phyloP scores from a whole-genome alignment of 2,113 vertebrate genomes.

The Cervus canadensis region DNA sequence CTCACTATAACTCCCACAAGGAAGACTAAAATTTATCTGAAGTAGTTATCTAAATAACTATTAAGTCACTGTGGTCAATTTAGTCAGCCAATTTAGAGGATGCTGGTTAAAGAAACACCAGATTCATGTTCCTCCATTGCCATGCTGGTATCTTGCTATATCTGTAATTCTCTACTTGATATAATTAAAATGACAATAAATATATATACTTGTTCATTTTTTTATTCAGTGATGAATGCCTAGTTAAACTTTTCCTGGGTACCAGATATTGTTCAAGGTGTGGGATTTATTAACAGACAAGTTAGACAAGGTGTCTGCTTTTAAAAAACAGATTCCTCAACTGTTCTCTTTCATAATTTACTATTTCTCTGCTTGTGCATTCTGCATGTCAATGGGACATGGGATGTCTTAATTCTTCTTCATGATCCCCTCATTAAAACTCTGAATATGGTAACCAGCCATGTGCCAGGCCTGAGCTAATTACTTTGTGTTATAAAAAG shows the following conservation, averaged over 20 bases:
- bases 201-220: not conserved
- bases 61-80: not conserved
- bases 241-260: not conserved
- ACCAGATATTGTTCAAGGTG: not conserved
- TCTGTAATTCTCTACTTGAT: not conserved
- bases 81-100: not conserved
- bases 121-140: not conserved
- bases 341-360: not conserved
- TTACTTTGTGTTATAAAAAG: not conserved
- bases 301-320: not conserved
- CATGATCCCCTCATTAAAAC: not conserved
- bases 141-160: not conserved
- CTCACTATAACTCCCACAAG: not conserved
- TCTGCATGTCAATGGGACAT: not conserved
- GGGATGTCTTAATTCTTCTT: not conserved
- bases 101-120: not conserved
- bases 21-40: not conserved
- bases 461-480: not conserved
- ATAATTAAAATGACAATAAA: not conserved
- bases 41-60: not conserved
- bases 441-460: not conserved
- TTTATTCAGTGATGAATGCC: not conserved
- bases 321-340: not conserved
- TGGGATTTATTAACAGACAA: not conserved
- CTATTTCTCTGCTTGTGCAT: not conserved